Base-by-base conservation (phyloP, 2,113 vertebrate species). In the Catagonus wagneri region DNA sequence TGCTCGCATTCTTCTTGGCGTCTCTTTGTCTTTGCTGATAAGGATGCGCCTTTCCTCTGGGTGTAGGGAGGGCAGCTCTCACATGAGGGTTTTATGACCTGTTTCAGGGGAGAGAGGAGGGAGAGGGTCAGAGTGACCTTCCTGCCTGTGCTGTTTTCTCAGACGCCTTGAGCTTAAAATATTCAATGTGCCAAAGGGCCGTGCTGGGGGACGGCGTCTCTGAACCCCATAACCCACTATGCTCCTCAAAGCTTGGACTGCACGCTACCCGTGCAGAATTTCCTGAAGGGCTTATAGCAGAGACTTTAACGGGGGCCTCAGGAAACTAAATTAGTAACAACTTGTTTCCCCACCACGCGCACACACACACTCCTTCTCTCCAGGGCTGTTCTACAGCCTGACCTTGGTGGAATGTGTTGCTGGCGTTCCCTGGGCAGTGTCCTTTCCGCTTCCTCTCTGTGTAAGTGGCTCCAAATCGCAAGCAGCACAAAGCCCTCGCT, bases 51-150 rank as follows among this genome's bases (percentile, higher is more conserved):
- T 63, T 66, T 69, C 32, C 78, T 68, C 68, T 58, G 83, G 68
- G 23, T 10, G 23, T 3, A 52, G 74, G 89, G 75, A 72, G 76
- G 34, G 65, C 1, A 14, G 3, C 20, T 32, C 36, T 75, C 68
- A 23, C 32, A 1, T 7, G 50, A 76, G 27, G 52, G 83, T 63
- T 60, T 83, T 75, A 39, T 89, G 84, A 71, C 84, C 84, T 61
- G n/a, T 76, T 78, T 72, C 74, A 87, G 66, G 39, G 72, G 50
- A 71, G 12, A 58, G 52, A 22, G 15, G 13, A 7, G 7, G 44
- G 19, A 81, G 66, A 95, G 88, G 69, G 84, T 61, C 90, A 69
- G 36, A 52, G 6, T 76, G 78, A 95, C 61, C 52, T 69, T 87
- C 29, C 52, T 61, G 36, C n/a, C 76, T 32, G 61, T 89, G 86